Percentiles rank a stretch among this genome's conserved stretches.
Evolutionary conservation across 2,888 invertebrate species (phyloP).

Genomic region (Dinocampus coccinellae): DNA sequence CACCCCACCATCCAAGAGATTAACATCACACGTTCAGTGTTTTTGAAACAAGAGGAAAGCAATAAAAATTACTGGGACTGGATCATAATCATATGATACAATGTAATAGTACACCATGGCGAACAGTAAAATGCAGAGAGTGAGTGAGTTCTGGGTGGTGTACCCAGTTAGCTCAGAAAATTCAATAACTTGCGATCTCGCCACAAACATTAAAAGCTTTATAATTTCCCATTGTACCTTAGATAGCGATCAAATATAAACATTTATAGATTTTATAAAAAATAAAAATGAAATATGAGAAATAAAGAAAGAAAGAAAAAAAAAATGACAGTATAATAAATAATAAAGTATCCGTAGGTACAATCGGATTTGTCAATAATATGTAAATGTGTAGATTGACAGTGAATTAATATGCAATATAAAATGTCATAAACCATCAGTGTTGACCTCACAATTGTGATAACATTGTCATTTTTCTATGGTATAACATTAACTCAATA

Average conservation of each 20-base stretch:
- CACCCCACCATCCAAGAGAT: not conserved
- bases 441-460: no score
- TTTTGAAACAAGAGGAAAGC: no score
- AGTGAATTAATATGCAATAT: no score
- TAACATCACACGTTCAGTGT: no score
- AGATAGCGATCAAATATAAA: not conserved
- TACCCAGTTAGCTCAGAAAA: not conserved
- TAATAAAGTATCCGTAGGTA: no score
- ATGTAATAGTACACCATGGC: not conserved
- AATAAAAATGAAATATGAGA: not conserved
- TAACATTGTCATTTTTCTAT: no score
- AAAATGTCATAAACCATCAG: no score
- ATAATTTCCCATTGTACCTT: not conserved
- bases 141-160: not conserved
- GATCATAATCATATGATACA: not conserved
- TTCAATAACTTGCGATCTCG: not conserved
- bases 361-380: no score
- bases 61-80: slow-evolving; percentile 5
- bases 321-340: no score
- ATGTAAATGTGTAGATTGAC: no score
- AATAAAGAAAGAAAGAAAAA: no score
- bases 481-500: no score
- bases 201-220: not conserved
- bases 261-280: not conserved
- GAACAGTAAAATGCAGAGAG: not conserved